Evolutionary conservation across 2,797 vertebrate species (phyloP), one percentile per base, ranked within the genome.

Genomic region (Falco biarmicus): DNA sequence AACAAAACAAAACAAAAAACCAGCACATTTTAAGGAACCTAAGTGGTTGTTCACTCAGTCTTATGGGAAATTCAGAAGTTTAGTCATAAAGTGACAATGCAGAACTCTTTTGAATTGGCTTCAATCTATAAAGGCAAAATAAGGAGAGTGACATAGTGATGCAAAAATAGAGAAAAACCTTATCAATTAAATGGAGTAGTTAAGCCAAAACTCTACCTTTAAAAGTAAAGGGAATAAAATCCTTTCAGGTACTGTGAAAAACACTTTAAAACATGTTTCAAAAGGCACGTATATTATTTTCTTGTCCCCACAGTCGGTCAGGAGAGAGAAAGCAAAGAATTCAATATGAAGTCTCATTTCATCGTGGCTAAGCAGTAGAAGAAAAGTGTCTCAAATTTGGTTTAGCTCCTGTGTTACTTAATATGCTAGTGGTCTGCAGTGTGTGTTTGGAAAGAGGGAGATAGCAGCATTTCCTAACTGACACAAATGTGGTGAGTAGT

Each of bases 391-490:
- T 84, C 28, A 25, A 51, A 28, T 91, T 31, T 83, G 73, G 59
- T 92, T 81, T 77, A 63, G 31, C 20, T 89, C 22, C 25, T 28
- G 29, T 60, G 63, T 94, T 94, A 87, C 68, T 93, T 92, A 92
- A 82, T 11, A 1, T 32, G 41, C 32, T 69, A 87, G 69, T 53
- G 77, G 87, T 86, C 89, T 84, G 69, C 69, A 90, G 39, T 0
- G 8, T 59, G 34, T 85, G 84, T 69, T 79, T 89, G 61, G 69
- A 77, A 86, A 41, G 61, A 71, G 22, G 31, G 57, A 95, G 71
- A 86, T 17, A 96, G 90, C 24, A 50, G 37, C 31, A 47, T 69
- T 87, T 94, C 71, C 81, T 43, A 89, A 54, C 54, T 96, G 93
- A 87, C 7, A 21, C 47, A 80, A 53, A 71, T 63, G 76, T 73